phyloP scores from a whole-genome alignment of 1,140 invertebrate species.

The Eciton burchellii region DNA sequence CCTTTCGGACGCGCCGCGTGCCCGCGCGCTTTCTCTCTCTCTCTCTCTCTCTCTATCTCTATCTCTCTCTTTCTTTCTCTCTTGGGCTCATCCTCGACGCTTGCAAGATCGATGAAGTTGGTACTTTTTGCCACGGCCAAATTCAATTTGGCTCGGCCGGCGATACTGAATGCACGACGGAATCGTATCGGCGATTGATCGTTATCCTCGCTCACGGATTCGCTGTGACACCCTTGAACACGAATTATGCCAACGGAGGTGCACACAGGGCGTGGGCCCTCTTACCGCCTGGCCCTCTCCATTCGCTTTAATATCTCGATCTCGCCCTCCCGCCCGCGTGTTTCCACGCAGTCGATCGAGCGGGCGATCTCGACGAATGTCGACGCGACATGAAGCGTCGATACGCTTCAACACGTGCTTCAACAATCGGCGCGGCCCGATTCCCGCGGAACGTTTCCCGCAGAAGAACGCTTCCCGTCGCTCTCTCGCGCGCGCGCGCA shows the following conservation, averaged over 20 bases:
- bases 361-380: conserved; percentile 3
- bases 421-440: conserved; percentile 33
- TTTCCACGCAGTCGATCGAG: conserved; percentile 14
- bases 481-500: conserved; percentile 10
- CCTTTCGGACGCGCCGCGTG: conserved; percentile 29
- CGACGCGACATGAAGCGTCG: conserved; percentile 12
- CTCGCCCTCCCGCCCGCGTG: not conserved
- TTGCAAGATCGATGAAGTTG: conserved; percentile 52
- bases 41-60: no score
- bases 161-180: conserved; percentile 51
- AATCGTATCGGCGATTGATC: conserved; percentile 36
- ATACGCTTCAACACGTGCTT: conserved; percentile 43
- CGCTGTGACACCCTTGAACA: conserved; percentile 5
- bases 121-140: conserved; percentile 53
- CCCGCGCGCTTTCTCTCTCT: not conserved
- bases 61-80: not conserved
- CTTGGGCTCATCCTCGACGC: conserved; percentile 38
- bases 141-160: conserved; percentile 56
- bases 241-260: not conserved
- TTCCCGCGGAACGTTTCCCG: conserved; percentile 52
- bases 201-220: conserved; percentile 25
- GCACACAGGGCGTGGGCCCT: not conserved
- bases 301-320: not conserved
- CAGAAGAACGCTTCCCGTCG: no score
- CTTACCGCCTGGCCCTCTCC: not conserved